Conservation (phyloP, 2,888 invertebrate species). For the Tetragnatha montana region DNA sequence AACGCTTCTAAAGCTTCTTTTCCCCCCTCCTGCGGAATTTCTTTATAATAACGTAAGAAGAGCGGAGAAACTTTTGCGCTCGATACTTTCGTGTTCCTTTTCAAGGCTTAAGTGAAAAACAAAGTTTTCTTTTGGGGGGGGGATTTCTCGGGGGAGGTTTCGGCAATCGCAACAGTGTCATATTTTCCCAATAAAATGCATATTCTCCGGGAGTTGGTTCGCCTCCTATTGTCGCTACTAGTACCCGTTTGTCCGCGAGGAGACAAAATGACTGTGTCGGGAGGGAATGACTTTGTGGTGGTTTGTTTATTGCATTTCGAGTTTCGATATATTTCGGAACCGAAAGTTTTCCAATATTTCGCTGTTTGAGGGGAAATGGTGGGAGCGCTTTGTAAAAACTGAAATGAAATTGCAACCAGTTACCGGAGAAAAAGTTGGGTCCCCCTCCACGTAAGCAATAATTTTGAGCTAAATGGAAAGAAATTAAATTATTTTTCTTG, state of each 20-base stretch:
- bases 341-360: background rate
- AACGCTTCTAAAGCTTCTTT: constrained; percentile 16
- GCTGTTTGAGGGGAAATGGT: background rate
- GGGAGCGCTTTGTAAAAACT: no score
- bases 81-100: constrained; percentile 6
- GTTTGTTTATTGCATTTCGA: constrained; percentile 9
- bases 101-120: constrained; percentile 21
- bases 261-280: background rate
- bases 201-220: constrained; percentile 10
- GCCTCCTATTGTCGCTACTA: background rate
- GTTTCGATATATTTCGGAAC: background rate
- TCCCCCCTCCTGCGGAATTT: constrained; percentile 36
- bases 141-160: background rate
- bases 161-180: background rate
- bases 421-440: no score
- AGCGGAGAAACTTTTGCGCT: constrained; percentile 9
- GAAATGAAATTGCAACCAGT: no score
- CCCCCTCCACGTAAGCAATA: background rate
- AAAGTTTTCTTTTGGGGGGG: constrained; percentile 26
- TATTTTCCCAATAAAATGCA: constrained; percentile 37
- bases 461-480: background rate
- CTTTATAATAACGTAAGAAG: constrained; percentile 44
- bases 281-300: background rate
- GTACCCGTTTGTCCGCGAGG: background rate
- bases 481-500: background rate